These are phyloP conservation scores for Xanthia icteritia DNA, from an alignment of 2,888 invertebrate species.

Conservation along the genomic window DNA sequence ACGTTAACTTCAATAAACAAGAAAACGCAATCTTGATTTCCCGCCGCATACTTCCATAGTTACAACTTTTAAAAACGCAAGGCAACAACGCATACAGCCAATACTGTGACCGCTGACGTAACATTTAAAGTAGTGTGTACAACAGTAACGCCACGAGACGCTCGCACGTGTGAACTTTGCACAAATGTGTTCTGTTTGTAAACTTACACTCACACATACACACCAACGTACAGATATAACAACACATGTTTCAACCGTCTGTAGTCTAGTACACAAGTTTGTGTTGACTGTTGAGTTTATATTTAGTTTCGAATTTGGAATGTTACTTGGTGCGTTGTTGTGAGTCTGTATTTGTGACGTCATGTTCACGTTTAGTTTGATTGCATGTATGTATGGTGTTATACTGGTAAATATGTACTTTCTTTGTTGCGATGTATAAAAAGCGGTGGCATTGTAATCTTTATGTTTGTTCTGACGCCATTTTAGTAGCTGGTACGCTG, in stretches of 20 bases:
- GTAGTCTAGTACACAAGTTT: slow-evolving; percentile 41
- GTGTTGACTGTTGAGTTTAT: slow-evolving; percentile 39
- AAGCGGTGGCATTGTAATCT: slow-evolving; percentile 6
- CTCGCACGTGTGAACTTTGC: slow-evolving; percentile 62
- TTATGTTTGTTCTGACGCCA: slow-evolving; percentile 1
- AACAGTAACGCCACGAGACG: slow-evolving; percentile 44
- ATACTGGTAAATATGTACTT: background rate
- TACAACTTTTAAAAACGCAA: slow-evolving; percentile 42
- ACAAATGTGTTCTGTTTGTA: slow-evolving; percentile 67
- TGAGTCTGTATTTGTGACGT: slow-evolving; percentile 31
- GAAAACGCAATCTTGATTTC: slow-evolving; percentile 44
- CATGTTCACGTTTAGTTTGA: slow-evolving; percentile 13
- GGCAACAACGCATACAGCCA: slow-evolving; percentile 46
- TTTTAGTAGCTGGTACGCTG: background rate
- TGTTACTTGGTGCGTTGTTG: slow-evolving; percentile 31
- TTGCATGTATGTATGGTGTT: background rate
- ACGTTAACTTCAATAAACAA: background rate
- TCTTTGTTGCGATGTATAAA: slow-evolving; percentile 32
- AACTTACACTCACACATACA: slow-evolving; percentile 48
- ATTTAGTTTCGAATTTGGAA: slow-evolving; percentile 31
- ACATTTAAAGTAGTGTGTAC: slow-evolving; percentile 36
- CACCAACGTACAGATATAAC: background rate
- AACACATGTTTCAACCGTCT: slow-evolving; percentile 36
- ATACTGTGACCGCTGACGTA: slow-evolving; percentile 42
- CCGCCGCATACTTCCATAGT: slow-evolving; percentile 8